A percentile compares a stretch with the other conserved stretches of the same genome.
Conservation (phyloP, 2,888 invertebrate species). For the Xestia ashworthii region DNA sequence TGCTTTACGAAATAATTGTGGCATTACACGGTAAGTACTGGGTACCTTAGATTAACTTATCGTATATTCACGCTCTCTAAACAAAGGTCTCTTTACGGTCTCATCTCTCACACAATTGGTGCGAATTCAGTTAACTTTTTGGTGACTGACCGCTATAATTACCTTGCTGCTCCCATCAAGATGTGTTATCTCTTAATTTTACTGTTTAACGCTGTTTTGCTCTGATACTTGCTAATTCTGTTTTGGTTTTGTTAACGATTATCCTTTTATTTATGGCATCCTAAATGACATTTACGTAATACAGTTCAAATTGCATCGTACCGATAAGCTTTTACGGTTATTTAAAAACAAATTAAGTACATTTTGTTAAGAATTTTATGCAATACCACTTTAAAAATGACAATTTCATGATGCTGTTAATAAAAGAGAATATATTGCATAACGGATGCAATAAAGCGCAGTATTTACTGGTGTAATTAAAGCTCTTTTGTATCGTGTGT, state of each 20-base stretch:
- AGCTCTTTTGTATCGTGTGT: slow-evolving; percentile 53
- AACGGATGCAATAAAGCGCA: slow-evolving; percentile 44
- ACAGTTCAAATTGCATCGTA: slow-evolving; percentile 10
- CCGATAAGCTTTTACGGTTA: slow-evolving; percentile 12
- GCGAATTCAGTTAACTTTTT: slow-evolving; percentile 61
- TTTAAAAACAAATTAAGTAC: slow-evolving; percentile 28
- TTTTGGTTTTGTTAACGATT: slow-evolving; percentile 25
- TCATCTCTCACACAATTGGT: slow-evolving; percentile 55
- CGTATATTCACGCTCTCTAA: slow-evolving; percentile 70
- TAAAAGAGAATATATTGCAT: slow-evolving; percentile 41
- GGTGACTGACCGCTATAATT: slow-evolving; percentile 66
- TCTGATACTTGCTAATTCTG: slow-evolving; percentile 60
- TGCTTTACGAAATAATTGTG: slow-evolving; percentile 48
- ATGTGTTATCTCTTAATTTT: slow-evolving; percentile 68
- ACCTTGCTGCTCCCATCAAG: slow-evolving; percentile 67
- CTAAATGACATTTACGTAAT: slow-evolving; percentile 25
- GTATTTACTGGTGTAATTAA: slow-evolving; percentile 56
- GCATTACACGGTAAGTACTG: slow-evolving; percentile 58
- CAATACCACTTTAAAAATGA: slow-evolving; percentile 20
- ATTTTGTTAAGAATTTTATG: slow-evolving; percentile 14
- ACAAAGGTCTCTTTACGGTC: slow-evolving; percentile 62
- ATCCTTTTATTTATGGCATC: slow-evolving; percentile 19
- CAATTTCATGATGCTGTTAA: slow-evolving; percentile 28
- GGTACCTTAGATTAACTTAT: slow-evolving; percentile 29
- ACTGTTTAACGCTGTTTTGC: slow-evolving; percentile 69